phyloP scores from a whole-genome alignment of 37 sponge, comb jelly and placozoan genomes.

The Axinella damicornis region DNA sequence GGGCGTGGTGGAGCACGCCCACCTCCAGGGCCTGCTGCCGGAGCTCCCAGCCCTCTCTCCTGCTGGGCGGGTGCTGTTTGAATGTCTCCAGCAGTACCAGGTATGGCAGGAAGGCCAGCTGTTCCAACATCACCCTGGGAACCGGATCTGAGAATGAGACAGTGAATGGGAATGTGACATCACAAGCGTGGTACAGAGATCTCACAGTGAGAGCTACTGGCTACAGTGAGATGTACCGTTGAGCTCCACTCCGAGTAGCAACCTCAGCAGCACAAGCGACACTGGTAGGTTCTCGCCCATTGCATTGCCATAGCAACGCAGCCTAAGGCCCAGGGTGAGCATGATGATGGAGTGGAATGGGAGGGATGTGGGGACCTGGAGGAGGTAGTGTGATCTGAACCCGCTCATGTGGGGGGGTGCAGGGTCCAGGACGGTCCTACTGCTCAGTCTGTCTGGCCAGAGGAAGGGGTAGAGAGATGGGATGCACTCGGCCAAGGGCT shows the following conservation, averaged over 20 bases:
- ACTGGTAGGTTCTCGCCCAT: constrained; percentile 29
- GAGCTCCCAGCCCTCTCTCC: constrained; percentile 15
- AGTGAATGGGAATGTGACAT: background rate
- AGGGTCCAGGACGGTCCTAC: background rate
- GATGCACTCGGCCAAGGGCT: constrained; percentile 48
- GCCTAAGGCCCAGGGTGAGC: constrained; percentile 67
- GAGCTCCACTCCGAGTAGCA: constrained; percentile 66
- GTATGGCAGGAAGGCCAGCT: constrained; percentile 69
- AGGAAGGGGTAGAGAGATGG: constrained; percentile 57
- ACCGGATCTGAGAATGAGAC: constrained; percentile 15
- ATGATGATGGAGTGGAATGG: constrained; percentile 69
- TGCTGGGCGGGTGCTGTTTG: background rate
- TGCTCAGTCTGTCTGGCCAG: constrained; percentile 43
- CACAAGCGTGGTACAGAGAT: no score
- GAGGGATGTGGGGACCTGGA: constrained; percentile 30
- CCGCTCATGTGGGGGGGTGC: background rate
- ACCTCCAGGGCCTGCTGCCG: constrained; percentile 20
- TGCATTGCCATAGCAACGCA: constrained; percentile 31
- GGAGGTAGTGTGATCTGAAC: constrained; percentile 16
- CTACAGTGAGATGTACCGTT: no score
- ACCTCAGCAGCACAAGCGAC: constrained; percentile 46
- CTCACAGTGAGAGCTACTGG: no score
- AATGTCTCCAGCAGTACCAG: constrained; percentile 45
- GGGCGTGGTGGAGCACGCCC: constrained; percentile 73
- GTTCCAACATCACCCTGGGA: constrained; percentile 2